Evolutionary conservation across 2,888 invertebrate species (phyloP).

Genomic region (Perithous albicinctus): DNA sequence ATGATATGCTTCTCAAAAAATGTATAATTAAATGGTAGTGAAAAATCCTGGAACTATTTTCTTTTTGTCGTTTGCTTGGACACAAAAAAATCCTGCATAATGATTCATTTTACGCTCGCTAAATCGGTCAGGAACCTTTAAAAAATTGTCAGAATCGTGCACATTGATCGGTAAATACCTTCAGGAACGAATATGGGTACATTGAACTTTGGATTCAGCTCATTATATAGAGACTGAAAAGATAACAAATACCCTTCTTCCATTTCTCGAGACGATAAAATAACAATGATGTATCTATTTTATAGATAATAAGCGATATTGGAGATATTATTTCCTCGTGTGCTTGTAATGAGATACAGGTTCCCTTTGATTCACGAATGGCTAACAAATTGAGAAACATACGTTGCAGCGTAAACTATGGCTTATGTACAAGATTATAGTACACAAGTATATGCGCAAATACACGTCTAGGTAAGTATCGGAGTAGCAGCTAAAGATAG

Average conservation of each 20-base stretch:
- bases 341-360: neutral
- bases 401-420: neutral
- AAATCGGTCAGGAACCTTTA: too few relatives aligned
- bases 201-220: too few relatives aligned
- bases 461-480: conserved; percentile 37
- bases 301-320: neutral
- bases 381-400: neutral
- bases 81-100: too few relatives aligned
- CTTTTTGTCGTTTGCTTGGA: too few relatives aligned
- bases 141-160: too few relatives aligned
- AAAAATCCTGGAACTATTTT: too few relatives aligned
- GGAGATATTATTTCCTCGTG: too few relatives aligned
- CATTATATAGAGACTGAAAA: neutral
- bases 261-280: neutral
- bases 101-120: too few relatives aligned
- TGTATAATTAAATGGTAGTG: too few relatives aligned
- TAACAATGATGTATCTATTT: neutral
- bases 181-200: too few relatives aligned
- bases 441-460: neutral
- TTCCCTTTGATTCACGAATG: neutral
- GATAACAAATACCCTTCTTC: neutral
- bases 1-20: too few relatives aligned
- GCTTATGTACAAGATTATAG: neutral
- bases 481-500: conserved; percentile 37
- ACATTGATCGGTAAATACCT: too few relatives aligned